Evolutionary conservation across 2,888 invertebrate genomes (phyloP).

Genomic region (Cepaea hortensis): DNA sequence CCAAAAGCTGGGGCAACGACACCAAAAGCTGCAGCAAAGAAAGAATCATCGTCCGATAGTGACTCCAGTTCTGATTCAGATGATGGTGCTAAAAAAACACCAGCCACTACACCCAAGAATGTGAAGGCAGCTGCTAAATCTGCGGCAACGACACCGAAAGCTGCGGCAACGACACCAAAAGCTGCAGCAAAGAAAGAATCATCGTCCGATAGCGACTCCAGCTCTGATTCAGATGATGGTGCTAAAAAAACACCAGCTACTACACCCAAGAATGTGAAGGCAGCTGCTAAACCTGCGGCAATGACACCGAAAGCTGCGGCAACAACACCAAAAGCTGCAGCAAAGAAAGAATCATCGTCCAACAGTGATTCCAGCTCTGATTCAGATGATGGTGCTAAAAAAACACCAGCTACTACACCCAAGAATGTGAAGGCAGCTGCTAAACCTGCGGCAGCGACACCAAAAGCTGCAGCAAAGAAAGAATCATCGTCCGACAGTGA

Average conservation of each 20-base stretch:
- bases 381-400: not conserved
- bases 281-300: not conserved
- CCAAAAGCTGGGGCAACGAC: not conserved
- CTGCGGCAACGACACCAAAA: not conserved
- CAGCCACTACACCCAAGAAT: not conserved
- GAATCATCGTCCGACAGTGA: constrained; percentile 41
- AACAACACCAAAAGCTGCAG: constrained; percentile 19
- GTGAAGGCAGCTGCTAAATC: not conserved
- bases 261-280: not conserved
- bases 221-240: constrained; percentile 57
- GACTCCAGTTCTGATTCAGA: constrained; percentile 36
- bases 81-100: not conserved
- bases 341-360: constrained; percentile 43
- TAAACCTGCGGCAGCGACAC: too few relatives aligned
- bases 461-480: constrained; percentile 42
- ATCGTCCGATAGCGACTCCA: constrained; percentile 54
- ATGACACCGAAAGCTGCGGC: not conserved
- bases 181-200: constrained; percentile 44
- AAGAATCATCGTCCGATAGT: not conserved
- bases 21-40: not conserved
- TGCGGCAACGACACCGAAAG: not conserved
- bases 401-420: too few relatives aligned
- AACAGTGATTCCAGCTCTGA: constrained; percentile 47
- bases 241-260: constrained; percentile 3
- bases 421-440: too few relatives aligned